Evolutionary conservation across 2,888 invertebrate species (phyloP).

Genomic region (Oxycera nigricornis): DNA sequence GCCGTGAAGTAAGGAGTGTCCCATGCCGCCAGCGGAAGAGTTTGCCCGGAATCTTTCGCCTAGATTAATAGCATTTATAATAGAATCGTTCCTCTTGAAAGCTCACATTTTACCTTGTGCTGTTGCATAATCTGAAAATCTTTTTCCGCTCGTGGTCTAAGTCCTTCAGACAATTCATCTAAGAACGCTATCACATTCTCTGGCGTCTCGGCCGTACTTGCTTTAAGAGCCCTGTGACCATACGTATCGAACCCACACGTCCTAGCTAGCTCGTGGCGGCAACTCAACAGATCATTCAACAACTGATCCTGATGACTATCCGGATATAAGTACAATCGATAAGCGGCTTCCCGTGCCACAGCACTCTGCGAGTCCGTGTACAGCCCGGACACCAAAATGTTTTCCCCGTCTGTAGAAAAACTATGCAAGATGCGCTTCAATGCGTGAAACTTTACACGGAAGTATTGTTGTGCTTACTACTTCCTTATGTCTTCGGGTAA

Average conservation of each 20-base stretch:
- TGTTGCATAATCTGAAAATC: conserved; percentile 79
- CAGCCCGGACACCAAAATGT: conserved; percentile 79
- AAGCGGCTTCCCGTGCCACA: conserved; percentile 84
- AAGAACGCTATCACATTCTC: conserved; percentile 82
- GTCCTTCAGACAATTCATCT: conserved; percentile 73
- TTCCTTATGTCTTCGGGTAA: conserved; percentile 78
- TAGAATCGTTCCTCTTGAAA: conserved; percentile 7
- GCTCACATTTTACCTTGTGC: conserved; percentile 69
- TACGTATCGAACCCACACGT: conserved; percentile 91
- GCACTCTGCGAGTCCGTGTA: conserved; percentile 84
- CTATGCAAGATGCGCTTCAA: conserved; percentile 53
- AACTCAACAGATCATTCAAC: conserved; percentile 74
- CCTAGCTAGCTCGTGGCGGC: conserved; percentile 80
- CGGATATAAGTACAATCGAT: conserved; percentile 83
- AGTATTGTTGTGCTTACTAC: conserved; percentile 64
- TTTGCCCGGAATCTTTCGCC: conserved; percentile 53
- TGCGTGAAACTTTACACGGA: neutral
- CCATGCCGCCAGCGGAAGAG: conserved; percentile 71
- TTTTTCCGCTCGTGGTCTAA: conserved; percentile 72
- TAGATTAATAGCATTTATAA: conserved; percentile 37
- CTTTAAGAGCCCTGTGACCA: conserved; percentile 86
- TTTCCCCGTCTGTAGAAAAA: conserved; percentile 72
- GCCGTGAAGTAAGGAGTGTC: conserved; percentile 87
- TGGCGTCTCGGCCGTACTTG: conserved; percentile 85
- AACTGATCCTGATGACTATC: conserved; percentile 78